Conservation (phyloP, 2,113 vertebrate species). For the Pagrus major region DNA sequence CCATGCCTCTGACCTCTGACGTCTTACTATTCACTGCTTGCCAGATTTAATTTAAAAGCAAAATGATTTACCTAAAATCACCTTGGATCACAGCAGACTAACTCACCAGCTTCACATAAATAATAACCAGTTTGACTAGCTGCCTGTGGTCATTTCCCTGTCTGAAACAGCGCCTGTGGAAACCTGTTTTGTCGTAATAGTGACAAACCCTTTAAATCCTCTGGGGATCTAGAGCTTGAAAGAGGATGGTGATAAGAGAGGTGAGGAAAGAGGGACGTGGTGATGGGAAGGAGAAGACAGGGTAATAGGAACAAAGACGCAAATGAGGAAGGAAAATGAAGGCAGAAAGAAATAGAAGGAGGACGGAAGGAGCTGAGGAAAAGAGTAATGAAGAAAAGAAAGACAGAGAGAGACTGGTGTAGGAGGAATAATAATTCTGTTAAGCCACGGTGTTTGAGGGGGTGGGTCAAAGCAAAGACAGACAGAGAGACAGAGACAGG, state of each 20-base stretch:
- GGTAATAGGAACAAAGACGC: slow-evolving; percentile 42
- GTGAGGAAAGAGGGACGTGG: slow-evolving; percentile 61
- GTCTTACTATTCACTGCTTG: background rate
- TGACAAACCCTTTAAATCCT: slow-evolving; percentile 53
- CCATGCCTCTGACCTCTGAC: slow-evolving; percentile 10
- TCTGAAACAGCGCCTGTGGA: slow-evolving; percentile 17
- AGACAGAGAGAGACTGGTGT: slow-evolving; percentile 1
- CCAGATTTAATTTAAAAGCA: background rate
- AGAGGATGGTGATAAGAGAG: slow-evolving; percentile 66
- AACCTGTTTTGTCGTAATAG: slow-evolving; percentile 42
- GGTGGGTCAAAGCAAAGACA: slow-evolving; percentile 18
- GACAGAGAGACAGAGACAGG: slow-evolving; percentile 53
- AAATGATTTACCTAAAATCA: background rate
- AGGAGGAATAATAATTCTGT: background rate
- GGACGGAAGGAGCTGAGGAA: background rate
- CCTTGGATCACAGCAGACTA: background rate
- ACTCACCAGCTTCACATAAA: slow-evolving; percentile 10
- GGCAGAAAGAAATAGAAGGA: slow-evolving; percentile 9
- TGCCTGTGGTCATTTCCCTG: slow-evolving; percentile 5
- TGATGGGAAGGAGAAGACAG: slow-evolving; percentile 20
- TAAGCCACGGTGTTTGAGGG: slow-evolving; percentile 6
- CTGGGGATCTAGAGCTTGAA: slow-evolving; percentile 42
- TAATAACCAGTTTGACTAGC: background rate
- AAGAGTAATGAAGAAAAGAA: slow-evolving; percentile 4
- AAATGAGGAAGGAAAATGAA: slow-evolving; percentile 46